Evolutionary conservation across 2,888 invertebrate genomes (phyloP), one percentile per base, ranked within the genome.

Genomic region (Megamerina dolium): DNA sequence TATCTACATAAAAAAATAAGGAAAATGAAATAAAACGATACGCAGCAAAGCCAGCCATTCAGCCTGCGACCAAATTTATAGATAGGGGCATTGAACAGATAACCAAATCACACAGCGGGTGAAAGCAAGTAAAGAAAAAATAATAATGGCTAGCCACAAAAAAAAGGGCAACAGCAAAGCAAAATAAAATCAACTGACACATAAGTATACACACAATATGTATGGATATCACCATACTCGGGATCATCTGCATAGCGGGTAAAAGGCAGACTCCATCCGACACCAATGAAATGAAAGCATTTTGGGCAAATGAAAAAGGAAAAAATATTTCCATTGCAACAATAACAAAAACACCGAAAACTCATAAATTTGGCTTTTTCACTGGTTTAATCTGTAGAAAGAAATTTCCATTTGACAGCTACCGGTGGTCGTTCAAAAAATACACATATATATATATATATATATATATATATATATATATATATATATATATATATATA

Each of bases 341-440:
- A n/a, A n/a, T n/a, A 34, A 21, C 29, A 50, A 51, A 51, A 53
- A 48, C 26, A 45, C 53, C 51, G 51, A 53, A 51, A 51, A 49
- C 47, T 43, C 46, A 46, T 49, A 50, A 51, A 47, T 57, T 58
- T 58, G 43, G 49, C 51, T 54, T 52, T n/a, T 56, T 55, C 55
- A 52, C 53, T 49, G 49, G 53, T 55, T 55, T 54, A 56, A 55
- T 52, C 51, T 52, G 49, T 55, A 48, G 49, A 52, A 49, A 55
- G 52, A 56, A 55, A 56, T 57, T 54, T 53, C 55, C 52, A 51
- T 58, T 53, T 57, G 58, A 55, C 57, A 57, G 55, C 52, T 52
- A 51, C 54, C 50, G 52, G 32, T 36, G 44, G 43, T 20, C 20
- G 16, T 14, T 23, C 10, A 23, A 23, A n/a, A 23, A 23, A 10